Conservation (phyloP, 2,888 invertebrate genomes). For the Microctonus aethiopoides region DNA sequence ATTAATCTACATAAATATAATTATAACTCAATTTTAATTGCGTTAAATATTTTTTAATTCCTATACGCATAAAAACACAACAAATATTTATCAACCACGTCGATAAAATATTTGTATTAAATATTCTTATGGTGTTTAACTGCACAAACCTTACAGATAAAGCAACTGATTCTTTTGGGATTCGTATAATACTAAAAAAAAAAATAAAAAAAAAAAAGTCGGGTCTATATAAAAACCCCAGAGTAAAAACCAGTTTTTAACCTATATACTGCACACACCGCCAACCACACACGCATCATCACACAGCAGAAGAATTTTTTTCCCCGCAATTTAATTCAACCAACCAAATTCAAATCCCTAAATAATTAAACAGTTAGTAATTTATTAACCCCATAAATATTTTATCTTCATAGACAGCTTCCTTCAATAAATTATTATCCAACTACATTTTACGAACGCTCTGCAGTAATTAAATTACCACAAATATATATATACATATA, state of each 20-base stretch:
- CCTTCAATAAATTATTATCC: not conserved
- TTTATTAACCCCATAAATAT: not conserved
- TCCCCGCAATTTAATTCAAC: not conserved
- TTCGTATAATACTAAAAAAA: not conserved
- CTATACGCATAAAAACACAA: no score
- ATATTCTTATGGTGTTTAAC: no score
- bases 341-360: no score
- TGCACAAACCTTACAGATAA: no score
- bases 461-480: not conserved
- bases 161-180: not conserved
- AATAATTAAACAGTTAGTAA: no score
- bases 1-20: not conserved
- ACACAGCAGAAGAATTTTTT: no score
- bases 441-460: not conserved
- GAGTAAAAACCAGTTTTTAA: not conserved
- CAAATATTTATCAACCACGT: no score
- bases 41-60: no score
- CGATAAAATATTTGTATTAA: no score
- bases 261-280: not conserved
- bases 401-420: not conserved
- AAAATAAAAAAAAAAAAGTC: no score
- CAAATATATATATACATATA: no score
- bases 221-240: no score
- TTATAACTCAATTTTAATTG: not conserved
- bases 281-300: not conserved